Conservation (phyloP, 1,140 invertebrate genomes). For the Brachionus manjavacas region DNA sequence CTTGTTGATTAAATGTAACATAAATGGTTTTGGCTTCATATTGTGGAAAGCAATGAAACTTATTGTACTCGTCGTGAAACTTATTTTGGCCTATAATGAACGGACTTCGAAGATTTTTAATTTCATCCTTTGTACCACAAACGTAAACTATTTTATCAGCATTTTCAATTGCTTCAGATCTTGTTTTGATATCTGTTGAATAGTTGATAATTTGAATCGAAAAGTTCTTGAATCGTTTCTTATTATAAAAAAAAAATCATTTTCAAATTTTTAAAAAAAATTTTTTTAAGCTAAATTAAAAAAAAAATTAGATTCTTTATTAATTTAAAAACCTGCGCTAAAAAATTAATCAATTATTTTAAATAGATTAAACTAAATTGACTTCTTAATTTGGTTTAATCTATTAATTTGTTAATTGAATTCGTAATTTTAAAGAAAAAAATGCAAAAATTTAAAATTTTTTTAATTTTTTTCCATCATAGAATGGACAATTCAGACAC, state of each 20-base stretch:
- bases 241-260: background rate
- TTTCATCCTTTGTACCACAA: constrained; percentile 9
- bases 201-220: background rate
- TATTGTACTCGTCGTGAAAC: constrained; percentile 32
- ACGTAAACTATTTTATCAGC: background rate
- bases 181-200: background rate
- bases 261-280: background rate
- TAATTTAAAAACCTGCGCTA: too few relatives aligned
- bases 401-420: too few relatives aligned
- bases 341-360: too few relatives aligned
- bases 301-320: background rate
- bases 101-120: background rate
- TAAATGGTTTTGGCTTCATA: background rate
- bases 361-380: too few relatives aligned
- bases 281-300: background rate
- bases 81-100: background rate
- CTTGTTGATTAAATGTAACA: background rate
- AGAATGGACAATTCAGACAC: too few relatives aligned
- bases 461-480: too few relatives aligned
- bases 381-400: too few relatives aligned
- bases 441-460: too few relatives aligned
- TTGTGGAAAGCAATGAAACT: background rate
- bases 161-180: background rate
- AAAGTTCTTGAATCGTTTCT: constrained; percentile 8
- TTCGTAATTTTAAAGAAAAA: too few relatives aligned